Base-by-base conservation (phyloP, 2,888 invertebrate genomes). In the Spilarctia lutea region DNA sequence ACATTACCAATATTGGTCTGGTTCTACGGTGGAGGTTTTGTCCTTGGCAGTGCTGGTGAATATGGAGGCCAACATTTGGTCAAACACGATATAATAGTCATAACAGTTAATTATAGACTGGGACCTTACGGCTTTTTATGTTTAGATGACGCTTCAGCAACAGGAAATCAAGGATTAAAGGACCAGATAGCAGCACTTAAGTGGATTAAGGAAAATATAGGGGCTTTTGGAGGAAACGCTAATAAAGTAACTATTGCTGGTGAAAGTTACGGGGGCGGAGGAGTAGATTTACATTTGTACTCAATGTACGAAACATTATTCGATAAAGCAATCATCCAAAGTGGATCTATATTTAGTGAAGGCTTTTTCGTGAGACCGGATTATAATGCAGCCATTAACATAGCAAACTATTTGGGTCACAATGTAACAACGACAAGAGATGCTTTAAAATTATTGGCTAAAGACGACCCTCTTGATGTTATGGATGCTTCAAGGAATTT, bases 121-220 rank as follows among this genome's bases (percentile, higher is more conserved):
- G 94, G 94, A 0, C 91, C 92, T 4, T 94, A 93, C 18, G 94
- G 94, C 0, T 94, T 94, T 77, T 85, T 94, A 70, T 94, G 94
- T 72, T 84, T 92, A 2, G 86, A 91, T 42, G 88, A 88, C 6
- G 85, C 89, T 2, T 83, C 86, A 16, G 86, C 91, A 20, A 90
- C 93, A 4, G 89, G 89, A 0, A 91, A 91, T 67, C 92, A 92
- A 74, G 94, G 94, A 0, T 77, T 94, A 4, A 94, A 93, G 75
- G 94, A 94, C 72, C 93, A 93, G 75, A 81, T 88, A 0, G 65
- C 83, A 24, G 93, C 93, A 3, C 72, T 94, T 4, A 88, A 83
- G 66, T 94, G 94, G 94, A 79, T 94, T 0, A 90, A 85, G 65
- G 80, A 88, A 0, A 88, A 94, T 78, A 93, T 94, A n/a, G 84